Conservation (phyloP, 1,140 invertebrate genomes). For the Hycleus phaleratus region DNA sequence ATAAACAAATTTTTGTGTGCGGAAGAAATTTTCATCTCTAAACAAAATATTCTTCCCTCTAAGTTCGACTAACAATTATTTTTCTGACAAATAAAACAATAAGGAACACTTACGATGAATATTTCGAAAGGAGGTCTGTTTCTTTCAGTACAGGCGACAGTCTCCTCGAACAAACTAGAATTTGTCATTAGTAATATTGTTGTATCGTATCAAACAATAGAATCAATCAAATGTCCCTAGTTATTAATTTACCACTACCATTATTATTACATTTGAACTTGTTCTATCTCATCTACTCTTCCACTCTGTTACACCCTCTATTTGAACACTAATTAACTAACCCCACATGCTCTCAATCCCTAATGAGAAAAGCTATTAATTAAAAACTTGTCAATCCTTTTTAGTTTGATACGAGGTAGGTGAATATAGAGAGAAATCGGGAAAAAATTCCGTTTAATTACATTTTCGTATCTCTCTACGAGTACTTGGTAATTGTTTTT, state of each 20-base stretch:
- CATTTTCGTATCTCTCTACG: too few species aligned
- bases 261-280: constrained; percentile 10
- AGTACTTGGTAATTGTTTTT: too few species aligned
- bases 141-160: too few species aligned
- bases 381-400: constrained; percentile 26
- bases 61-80: too few species aligned
- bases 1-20: too few species aligned
- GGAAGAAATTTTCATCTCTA: too few species aligned
- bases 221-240: constrained; percentile 7
- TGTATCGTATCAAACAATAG: background rate
- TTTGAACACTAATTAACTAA: constrained; percentile 19
- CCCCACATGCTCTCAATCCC: constrained; percentile 9
- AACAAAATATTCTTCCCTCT: too few species aligned
- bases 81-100: too few species aligned
- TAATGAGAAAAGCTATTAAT: constrained; percentile 23
- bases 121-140: too few species aligned
- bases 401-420: background rate
- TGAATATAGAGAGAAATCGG: too few species aligned
- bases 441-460: too few species aligned
- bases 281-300: background rate
- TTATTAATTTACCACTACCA: constrained; percentile 11
- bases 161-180: background rate
- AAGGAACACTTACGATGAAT: too few species aligned
- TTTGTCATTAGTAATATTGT: background rate
- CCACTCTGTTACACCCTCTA: background rate